phyloP scores from a whole-genome alignment of 2,113 vertebrate genomes.

The Corydoras sp. region DNA sequence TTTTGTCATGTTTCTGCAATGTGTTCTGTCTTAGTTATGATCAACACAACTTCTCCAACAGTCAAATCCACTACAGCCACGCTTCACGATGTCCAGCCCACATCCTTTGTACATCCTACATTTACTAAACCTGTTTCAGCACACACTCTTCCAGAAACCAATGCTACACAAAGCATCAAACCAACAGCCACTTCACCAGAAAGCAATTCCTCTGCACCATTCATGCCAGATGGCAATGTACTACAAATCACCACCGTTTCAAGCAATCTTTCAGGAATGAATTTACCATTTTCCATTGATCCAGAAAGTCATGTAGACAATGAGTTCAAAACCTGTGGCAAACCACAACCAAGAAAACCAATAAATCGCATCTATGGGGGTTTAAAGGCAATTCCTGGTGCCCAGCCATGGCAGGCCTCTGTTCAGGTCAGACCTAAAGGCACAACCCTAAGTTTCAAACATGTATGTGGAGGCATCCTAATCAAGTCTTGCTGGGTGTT shows the following conservation, averaged over 20 bases:
- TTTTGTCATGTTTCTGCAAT: neutral
- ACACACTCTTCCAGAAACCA: neutral
- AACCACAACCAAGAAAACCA: slow-evolving; percentile 53
- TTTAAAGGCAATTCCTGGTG: slow-evolving; percentile 75
- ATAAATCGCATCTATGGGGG: slow-evolving; percentile 78
- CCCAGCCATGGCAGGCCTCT: slow-evolving; percentile 87
- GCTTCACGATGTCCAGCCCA: neutral
- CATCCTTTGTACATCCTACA: neutral
- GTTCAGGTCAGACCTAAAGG: slow-evolving; percentile 62
- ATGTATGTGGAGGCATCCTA: slow-evolving; percentile 81
- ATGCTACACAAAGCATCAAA: neutral
- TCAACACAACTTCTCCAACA: neutral
- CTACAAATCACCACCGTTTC: neutral
- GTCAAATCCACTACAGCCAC: neutral
- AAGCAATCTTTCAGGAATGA: neutral
- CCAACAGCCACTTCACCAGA: neutral
- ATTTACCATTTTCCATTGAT: neutral
- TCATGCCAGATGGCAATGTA: neutral
- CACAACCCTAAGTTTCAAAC: slow-evolving; percentile 38
- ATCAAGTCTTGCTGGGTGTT: slow-evolving; percentile 88
- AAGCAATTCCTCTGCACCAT: neutral
- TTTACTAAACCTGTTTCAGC: neutral
- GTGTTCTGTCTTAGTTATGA: slow-evolving; percentile 1
- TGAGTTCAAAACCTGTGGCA: slow-evolving; percentile 73
- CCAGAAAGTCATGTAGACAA: neutral